These are phyloP conservation scores for Cyprinodon variegatus DNA, from an alignment of 2,113 vertebrate species.

Conservation along the genomic window DNA sequence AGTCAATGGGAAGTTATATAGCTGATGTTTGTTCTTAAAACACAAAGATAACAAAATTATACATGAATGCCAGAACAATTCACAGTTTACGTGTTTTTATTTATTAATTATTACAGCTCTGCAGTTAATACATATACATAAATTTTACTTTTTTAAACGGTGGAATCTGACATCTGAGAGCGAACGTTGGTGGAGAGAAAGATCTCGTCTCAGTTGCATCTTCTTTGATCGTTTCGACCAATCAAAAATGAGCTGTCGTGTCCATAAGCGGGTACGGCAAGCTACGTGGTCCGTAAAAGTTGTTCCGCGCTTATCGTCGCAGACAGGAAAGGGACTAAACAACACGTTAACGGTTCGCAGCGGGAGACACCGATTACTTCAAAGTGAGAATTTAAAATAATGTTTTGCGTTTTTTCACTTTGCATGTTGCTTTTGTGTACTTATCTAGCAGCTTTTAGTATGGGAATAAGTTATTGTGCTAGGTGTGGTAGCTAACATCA, in stretches of 20 bases:
- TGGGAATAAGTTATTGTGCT: not conserved
- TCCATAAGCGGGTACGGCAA: constrained; percentile 73
- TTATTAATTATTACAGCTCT: not conserved
- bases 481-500: not conserved
- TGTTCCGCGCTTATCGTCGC: not conserved
- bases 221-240: constrained; percentile 49
- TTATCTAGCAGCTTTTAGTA: not conserved
- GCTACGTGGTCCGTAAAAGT: constrained; percentile 7
- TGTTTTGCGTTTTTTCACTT: not conserved
- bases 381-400: constrained; percentile 4
- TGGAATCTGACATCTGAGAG: not conserved
- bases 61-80: not conserved
- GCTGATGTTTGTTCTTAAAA: not conserved
- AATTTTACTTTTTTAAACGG: not conserved
- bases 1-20: not conserved
- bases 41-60: not conserved
- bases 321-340: not conserved
- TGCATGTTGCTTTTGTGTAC: not conserved
- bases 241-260: constrained; percentile 81
- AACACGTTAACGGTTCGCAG: constrained; percentile 7
- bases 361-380: not conserved
- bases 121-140: not conserved
- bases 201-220: not conserved
- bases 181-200: not conserved
- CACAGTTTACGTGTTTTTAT: not conserved